Conservation (phyloP, 2,888 invertebrate genomes). For the Pasiphila rectangulata region DNA sequence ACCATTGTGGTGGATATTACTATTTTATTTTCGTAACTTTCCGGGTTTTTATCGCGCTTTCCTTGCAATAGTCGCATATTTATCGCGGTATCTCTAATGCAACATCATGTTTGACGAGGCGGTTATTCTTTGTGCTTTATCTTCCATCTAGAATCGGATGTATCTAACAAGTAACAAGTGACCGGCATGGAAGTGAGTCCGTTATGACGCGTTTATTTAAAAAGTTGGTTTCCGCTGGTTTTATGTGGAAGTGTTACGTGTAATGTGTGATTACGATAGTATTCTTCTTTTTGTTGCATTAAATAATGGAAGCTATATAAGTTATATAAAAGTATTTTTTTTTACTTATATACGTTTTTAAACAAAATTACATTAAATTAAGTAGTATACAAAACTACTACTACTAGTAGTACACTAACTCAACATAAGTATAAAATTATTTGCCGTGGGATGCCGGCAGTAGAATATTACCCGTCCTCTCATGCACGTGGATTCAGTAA, state of each 20-base stretch:
- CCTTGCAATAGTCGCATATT: constrained; percentile 16
- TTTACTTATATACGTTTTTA: too few species aligned
- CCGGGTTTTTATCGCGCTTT: constrained; percentile 16
- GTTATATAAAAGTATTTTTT: too few species aligned
- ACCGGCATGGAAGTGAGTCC: constrained; percentile 55
- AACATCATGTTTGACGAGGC: constrained; percentile 34
- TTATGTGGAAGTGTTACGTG: too few species aligned
- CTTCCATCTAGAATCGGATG: constrained; percentile 39
- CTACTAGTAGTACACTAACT: too few species aligned
- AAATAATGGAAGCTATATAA: too few species aligned
- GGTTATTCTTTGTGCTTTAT: constrained; percentile 49
- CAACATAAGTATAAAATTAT: too few species aligned
- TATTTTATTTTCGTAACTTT: not conserved
- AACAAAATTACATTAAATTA: too few species aligned
- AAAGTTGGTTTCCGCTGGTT: constrained; percentile 4
- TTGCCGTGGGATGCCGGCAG: too few species aligned
- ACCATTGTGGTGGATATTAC: not conserved
- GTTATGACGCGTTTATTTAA: constrained; percentile 40
- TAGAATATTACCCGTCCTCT: too few species aligned
- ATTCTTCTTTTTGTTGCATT: too few species aligned
- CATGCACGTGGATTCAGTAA: too few species aligned
- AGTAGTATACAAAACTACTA: too few species aligned
- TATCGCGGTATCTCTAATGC: constrained; percentile 26
- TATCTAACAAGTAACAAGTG: constrained; percentile 39
- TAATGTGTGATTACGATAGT: constrained; percentile 33